Evolutionary conservation across 2,113 vertebrate genomes (phyloP).

Genomic region (Mus pahari): DNA sequence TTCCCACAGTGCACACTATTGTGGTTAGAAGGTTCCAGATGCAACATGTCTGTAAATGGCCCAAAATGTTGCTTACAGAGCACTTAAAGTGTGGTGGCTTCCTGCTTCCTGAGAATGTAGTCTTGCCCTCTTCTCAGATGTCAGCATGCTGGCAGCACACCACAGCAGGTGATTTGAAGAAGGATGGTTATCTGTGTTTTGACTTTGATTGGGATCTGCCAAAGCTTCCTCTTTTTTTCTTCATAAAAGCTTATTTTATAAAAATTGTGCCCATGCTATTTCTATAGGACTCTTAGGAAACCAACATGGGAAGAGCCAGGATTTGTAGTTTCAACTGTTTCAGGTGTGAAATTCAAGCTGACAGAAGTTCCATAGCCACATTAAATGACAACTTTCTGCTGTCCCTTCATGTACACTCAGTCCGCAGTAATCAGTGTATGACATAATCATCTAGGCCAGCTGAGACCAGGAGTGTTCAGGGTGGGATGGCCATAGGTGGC

Average conservation of each 20-base stretch:
- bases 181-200: background rate
- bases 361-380: background rate
- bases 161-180: background rate
- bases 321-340: background rate
- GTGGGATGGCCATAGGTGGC: too few relatives aligned
- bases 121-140: background rate
- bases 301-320: background rate
- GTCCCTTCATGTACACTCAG: background rate
- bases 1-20: background rate
- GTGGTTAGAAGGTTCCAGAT: background rate
- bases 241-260: background rate
- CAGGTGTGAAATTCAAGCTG: background rate
- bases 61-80: background rate
- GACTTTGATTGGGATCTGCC: background rate
- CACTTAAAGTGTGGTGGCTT: background rate
- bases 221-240: background rate
- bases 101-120: background rate
- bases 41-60: background rate
- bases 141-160: background rate
- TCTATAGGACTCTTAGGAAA: background rate
- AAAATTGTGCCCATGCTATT: background rate
- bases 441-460: background rate
- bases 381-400: background rate
- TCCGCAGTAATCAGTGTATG: background rate
- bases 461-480: too few relatives aligned